Conservation (phyloP, 2,888 invertebrate genomes). For the Drosophila siamana region DNA sequence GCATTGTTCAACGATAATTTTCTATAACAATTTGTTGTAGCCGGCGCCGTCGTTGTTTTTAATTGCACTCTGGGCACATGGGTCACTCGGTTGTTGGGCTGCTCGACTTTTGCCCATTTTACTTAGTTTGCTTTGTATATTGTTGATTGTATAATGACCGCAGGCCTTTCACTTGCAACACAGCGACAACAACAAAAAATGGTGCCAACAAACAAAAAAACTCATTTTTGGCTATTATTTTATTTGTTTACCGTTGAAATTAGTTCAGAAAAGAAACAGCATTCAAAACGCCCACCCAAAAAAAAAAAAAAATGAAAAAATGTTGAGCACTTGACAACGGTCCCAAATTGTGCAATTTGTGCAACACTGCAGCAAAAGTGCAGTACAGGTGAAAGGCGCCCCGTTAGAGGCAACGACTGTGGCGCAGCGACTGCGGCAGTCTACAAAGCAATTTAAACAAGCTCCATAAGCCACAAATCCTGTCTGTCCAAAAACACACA, state of each 20-base stretch:
- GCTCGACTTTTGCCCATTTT: conserved; percentile 42
- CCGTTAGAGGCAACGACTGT: neutral
- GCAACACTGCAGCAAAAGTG: conserved; percentile 36
- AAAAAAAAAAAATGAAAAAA: conserved; percentile 2
- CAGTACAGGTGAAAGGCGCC: conserved; percentile 49
- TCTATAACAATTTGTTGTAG: conserved; percentile 76
- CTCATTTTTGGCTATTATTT: conserved; percentile 74
- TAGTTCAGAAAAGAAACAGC: conserved; percentile 59
- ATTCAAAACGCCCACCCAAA: conserved; percentile 25
- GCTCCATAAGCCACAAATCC: conserved; percentile 61
- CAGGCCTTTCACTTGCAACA: conserved; percentile 72
- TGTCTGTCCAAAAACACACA: conserved; percentile 38
- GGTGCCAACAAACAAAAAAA: conserved; percentile 46
- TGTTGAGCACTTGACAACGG: conserved; percentile 64
- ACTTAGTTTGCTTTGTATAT: neutral
- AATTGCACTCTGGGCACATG: conserved; percentile 60
- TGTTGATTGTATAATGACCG: conserved; percentile 67
- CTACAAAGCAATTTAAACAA: conserved; percentile 42
- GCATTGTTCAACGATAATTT: conserved; percentile 64
- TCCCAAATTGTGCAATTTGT: conserved; percentile 71
- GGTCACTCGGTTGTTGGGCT: conserved; percentile 52
- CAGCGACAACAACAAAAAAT: conserved; percentile 41
- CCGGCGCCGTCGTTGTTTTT: conserved; percentile 64
- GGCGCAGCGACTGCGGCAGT: conserved; percentile 16
- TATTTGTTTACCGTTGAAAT: conserved; percentile 66